A percentile compares a stretch with the other conserved stretches of the same genome.
These are phyloP conservation scores for Monarcha castaneiventris DNA, from an alignment of 2,113 vertebrate genomes.

Conservation along the genomic window DNA sequence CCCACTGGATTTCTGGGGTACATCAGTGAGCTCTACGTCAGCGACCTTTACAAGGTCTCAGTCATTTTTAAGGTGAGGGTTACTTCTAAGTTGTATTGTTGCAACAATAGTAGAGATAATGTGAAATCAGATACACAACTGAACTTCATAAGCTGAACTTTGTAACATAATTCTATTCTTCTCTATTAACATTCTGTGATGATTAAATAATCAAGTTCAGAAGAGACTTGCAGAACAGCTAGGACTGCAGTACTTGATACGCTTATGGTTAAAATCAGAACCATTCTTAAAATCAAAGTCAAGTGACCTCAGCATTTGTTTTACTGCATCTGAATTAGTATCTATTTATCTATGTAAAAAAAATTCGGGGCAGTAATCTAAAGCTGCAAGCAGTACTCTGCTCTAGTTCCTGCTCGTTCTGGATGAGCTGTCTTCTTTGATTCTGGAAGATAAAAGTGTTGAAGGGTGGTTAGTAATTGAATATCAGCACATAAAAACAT, in stretches of 20 bases:
- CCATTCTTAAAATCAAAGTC: background rate
- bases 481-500: background rate
- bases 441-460: constrained; percentile 9
- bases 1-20: background rate
- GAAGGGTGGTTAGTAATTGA: background rate
- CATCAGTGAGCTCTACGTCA: background rate
- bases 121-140: background rate
- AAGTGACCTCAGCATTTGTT: background rate
- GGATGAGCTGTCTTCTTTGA: background rate
- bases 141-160: background rate
- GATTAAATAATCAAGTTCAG: background rate
- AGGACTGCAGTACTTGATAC: background rate
- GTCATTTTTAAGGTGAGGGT: background rate
- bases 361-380: background rate
- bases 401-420: constrained; percentile 18
- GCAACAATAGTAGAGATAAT: background rate
- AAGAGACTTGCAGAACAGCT: background rate
- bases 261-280: background rate
- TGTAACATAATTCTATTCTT: background rate
- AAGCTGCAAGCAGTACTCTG: background rate
- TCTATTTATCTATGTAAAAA: background rate
- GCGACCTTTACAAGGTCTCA: background rate
- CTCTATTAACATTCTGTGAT: background rate
- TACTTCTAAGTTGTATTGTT: background rate
- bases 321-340: background rate